Base-by-base conservation (phyloP, 2,113 vertebrate species). In the Ptyas mucosa region DNA sequence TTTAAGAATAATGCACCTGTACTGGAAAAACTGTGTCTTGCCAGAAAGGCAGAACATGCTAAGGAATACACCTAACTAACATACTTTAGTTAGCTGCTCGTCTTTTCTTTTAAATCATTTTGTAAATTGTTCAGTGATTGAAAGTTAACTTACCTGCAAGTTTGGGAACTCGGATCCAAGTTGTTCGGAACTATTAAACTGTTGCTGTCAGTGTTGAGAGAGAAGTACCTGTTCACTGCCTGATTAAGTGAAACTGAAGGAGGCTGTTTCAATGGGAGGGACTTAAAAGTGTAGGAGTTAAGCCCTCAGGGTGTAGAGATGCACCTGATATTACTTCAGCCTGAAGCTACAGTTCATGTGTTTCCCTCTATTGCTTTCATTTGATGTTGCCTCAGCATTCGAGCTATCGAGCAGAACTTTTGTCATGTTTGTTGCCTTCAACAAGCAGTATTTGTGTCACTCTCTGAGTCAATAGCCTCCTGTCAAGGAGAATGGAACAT, bases 281-380 rank as follows among this genome's bases (percentile, higher is more conserved):
- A 98, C 98, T 98, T 99, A 97, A 98, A 95, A 98, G 98, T 97
- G 97, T 98, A 98, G 98, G 98, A 98, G 98, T 98, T 98, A 97
- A 97, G 98, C 98, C 99, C 99, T 98, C 96, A 69, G 99, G 99
- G 98, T 98, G 97, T 98, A 98, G 97, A 97, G 98, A 99, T 99
- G 98, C 97, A 98, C 98, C 98, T 99, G 98, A 98, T 99, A 99
- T 99, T 98, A 98, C 97, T 98, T 98, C 98, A 96, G 99, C 99
- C 99, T 97, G 97, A 94, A 99, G 99, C 98, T 97, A 99, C 98
- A 94, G 96, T 98, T 98, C 98, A 97, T 97, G 98, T 97, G 97
- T 98, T 97, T 98, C 97, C 96, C 95, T 96, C 97, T 97, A 95
- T 93, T 95, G 95, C 96, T 97, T 96, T 96, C 94, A 93, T 95